Base-by-base conservation (phyloP, 2,113 vertebrate species). In the Trematomus loennbergii region DNA sequence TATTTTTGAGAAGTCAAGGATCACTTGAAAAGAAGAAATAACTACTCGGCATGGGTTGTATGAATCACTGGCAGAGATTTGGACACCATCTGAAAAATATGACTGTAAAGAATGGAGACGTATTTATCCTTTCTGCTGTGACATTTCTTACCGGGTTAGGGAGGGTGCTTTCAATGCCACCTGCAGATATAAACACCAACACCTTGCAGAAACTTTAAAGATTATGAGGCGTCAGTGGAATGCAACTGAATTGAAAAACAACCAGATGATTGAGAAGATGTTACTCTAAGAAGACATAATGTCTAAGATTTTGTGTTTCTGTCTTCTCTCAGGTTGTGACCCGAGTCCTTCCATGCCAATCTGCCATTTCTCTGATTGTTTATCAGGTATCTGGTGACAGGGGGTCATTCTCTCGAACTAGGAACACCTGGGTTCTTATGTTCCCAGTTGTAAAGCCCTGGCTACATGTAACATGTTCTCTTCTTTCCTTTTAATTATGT, bases 141-240 rank as follows among this genome's bases (percentile, higher is more conserved):
- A 59, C 20, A 43, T 54, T 40, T 40, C 43, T 18, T 54, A 13
- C 66, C 33, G 4, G 49, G 52, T n/a, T 45, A 57, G 29, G 29
- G 36, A 40, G 5, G 36, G 43, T 33, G 33, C 45, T 55, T 61
- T 72, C 16, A 67, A 50, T 20, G 49, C 46, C 45, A 72, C 20
- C 74, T 54, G 9, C 64, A 55, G 72, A 62, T 33, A 71, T 17
- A 70, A 65, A 77, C 49, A 64, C 50, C 76, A n/a, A 49, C 67
- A 64, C 53, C 25, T 36, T 1, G 20, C 12, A 4, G 2, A 58
- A 60, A 50, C 12, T 10, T 16, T n/a, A n/a, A 16, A 45, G 22
- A 75, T 78, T 43, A 20, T 20, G 59, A 15, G 43, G 40, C 22
- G 12, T 54, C n/a, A 61, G 40, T 12, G 3, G 22, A 43, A 49